Conservation (phyloP, 2,888 invertebrate species). For the Eudasyphora cyanicolor region DNA sequence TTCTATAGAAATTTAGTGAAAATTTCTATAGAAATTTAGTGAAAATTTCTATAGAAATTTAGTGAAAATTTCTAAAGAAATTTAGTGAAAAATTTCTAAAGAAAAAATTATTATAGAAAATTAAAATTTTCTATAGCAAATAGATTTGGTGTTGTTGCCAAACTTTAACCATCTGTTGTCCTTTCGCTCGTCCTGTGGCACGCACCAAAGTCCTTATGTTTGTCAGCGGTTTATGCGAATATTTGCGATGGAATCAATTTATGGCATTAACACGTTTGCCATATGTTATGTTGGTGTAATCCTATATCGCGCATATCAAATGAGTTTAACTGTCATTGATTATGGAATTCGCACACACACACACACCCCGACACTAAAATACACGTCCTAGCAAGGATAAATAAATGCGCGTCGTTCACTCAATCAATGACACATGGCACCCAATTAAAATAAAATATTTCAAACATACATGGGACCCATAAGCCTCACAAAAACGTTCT, state of each 20-base stretch:
- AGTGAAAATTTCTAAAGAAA: no score
- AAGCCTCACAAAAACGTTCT: conserved; percentile 26
- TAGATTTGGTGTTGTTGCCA: no score
- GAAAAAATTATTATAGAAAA: no score
- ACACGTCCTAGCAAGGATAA: not conserved
- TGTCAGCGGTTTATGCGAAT: not conserved
- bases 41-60: no score
- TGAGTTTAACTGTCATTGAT: conserved; percentile 16
- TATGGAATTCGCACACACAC: conserved; percentile 3
- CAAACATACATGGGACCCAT: conserved; percentile 39
- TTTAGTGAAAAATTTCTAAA: no score
- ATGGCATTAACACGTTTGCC: conserved; percentile 50
- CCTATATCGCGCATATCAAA: conserved; percentile 24
- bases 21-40: no score
- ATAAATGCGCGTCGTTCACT: conserved; percentile 45
- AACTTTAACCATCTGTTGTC: no score
- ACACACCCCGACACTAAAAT: conserved; percentile 37
- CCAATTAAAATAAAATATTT: conserved; percentile 74
- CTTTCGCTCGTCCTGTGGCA: no score
- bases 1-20: no score
- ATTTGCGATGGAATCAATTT: conserved; percentile 43
- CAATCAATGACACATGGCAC: conserved; percentile 71
- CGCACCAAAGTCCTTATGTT: not conserved
- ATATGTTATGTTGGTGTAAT: conserved; percentile 23
- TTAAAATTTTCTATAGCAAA: no score